Base-by-base conservation (phyloP, 2,113 vertebrate genomes). In the Spilogale gracilis region DNA sequence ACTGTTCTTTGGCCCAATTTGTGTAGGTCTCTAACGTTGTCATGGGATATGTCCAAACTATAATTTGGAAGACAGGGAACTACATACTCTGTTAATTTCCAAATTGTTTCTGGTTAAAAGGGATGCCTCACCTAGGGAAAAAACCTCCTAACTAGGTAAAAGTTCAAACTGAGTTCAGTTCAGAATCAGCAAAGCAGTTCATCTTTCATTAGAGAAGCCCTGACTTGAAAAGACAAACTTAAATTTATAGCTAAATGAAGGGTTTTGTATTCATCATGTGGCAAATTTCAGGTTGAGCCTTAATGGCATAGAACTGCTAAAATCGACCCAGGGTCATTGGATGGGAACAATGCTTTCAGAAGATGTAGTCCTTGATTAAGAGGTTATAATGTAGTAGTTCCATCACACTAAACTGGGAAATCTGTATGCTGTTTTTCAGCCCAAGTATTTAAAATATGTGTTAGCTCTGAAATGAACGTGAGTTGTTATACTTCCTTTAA, bases 171-270 rank as follows among this genome's bases (percentile, higher is more conserved):
- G 30, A 94, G 20, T 87, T 89, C 73, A 83, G 23, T 82, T 74
- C 88, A 16, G 93, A 93, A 81, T 8, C 3, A 74, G 13, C 7
- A 88, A 71, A 78, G 21, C 1, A 3, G 21, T 88, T 94, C 80
- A 18, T 94, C 52, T 96, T 82, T 14, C 38, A 27, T 54, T 83
- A 91, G 50, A 63, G 2, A 73, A 32, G 67, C 2, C 6, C 67
- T 89, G 65, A 61, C 50, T 96, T 95, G 61, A 82, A 82, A 71
- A 65, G 48, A 71, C 27, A 92, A 69, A 85, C 9, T 30, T 74
- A 48, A 96, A 74, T 92, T 60, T 38, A 58, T 38, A 84, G 27
- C 32, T 96, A 92, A 96, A 43, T 25, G 45, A 80, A 71, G 30
- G 10, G 61, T 65, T 93, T 43, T 89, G 9, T 89, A 27, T 89